Evolutionary conservation across 1,140 invertebrate species (phyloP).

Genomic region (Magallana ariakensis): DNA sequence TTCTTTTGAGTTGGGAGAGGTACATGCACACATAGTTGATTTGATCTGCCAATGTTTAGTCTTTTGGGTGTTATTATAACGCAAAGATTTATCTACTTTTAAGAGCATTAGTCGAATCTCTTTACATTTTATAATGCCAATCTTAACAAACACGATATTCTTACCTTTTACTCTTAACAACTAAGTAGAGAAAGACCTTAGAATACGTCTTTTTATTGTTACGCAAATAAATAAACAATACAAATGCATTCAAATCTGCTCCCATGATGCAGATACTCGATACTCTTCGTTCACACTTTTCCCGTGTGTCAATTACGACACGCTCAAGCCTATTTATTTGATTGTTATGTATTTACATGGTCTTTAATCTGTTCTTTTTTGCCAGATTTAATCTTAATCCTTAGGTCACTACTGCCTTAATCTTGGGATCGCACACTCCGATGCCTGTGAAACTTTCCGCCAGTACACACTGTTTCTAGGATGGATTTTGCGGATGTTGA

Average conservation of each 20-base stretch:
- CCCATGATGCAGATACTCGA: no score
- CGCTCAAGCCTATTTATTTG: background rate
- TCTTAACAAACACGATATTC: background rate
- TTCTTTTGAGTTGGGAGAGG: no score
- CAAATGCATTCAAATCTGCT: no score
- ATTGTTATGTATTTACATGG: constrained; percentile 25
- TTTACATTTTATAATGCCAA: background rate
- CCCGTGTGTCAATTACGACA: background rate
- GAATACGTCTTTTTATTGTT: no score
- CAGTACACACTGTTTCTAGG: constrained; percentile 2
- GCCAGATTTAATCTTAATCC: constrained; percentile 18
- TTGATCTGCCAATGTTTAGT: no score
- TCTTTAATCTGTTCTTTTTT: constrained; percentile 26
- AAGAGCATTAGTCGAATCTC: background rate
- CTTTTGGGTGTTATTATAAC: no score
- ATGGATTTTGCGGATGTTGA: background rate
- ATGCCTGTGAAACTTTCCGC: background rate
- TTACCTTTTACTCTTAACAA: no score
- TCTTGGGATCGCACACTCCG: background rate
- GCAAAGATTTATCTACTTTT: no score
- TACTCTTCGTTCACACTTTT: background rate
- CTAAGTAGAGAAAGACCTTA: no score
- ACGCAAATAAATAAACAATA: no score
- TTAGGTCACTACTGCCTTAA: constrained; percentile 22
- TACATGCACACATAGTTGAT: no score